Base-by-base conservation (phyloP, 30 jellyfish, hydroid and myxozoan genomes). In the Cassiopea andromeda region DNA sequence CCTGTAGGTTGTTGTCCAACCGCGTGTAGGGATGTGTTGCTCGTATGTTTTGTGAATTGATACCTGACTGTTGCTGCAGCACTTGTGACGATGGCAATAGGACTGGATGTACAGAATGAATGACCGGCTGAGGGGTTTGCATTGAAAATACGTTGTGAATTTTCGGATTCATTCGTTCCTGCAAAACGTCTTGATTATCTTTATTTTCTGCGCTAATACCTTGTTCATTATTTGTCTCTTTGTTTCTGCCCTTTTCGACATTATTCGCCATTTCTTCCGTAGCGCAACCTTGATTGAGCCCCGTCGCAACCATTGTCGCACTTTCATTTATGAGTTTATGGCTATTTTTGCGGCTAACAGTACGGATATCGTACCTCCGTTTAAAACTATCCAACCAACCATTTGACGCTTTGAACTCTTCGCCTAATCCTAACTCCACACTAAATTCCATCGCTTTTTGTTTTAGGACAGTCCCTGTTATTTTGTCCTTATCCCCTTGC, bases 311-410 rank as follows among this genome's bases (percentile, higher is more conserved):
- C 94, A 87, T 87, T 13, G 94, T 87, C 17, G 82, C 78, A 47
- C 72, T 87, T 50, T 87, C 86, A 48, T n/a, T 16, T 9, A 57
- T 77, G 38, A 12, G 61, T 48, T 75, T 87, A 58, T 78, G 59
- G 19, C 64, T 67, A 48, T 19, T 38, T 69, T 69, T 87, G 46
- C 94, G 79, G 13, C 66, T 60, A 47, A 67, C 67, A 64, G 43
- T 64, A 18, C 44, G 85, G 18, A 90, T 60, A 57, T 74, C 88
- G 38, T 81, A 84, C 43, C 97, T 81, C 46, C 93, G 77, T 48
- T 78, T 83, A 57, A 90, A 90, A 27, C 89, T 44, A 12, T 90
- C 97, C 85, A 90, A 73, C 97, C 97, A 90, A 1, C 97, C 92
- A 64, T 90, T 90, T 48, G 97, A 90, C 6, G 97, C 97, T 54